Percentiles rank a stretch among this genome's conserved stretches.
Conservation (phyloP, 2,888 invertebrate species). For the Parochlus steinenii region DNA sequence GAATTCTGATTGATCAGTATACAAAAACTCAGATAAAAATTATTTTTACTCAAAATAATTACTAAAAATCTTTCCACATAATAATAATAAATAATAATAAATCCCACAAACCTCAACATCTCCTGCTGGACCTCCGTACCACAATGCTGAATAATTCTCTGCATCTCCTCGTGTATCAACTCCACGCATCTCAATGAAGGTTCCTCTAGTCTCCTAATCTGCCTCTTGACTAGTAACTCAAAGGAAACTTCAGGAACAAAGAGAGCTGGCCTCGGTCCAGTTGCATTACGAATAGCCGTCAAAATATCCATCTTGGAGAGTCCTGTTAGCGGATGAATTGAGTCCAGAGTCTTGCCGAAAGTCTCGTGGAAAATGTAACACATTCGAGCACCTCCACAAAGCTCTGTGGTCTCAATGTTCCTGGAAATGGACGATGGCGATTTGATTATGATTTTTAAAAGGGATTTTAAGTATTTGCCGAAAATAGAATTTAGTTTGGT, state of each 20-base stretch:
- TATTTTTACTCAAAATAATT: no score
- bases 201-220: slow-evolving; percentile 90
- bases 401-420: slow-evolving; percentile 94
- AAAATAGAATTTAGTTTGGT: no score
- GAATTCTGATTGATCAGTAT: no score
- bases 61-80: no score
- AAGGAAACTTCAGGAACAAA: slow-evolving; percentile 95
- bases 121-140: slow-evolving; percentile 96
- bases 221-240: slow-evolving; percentile 87
- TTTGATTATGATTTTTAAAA: no score
- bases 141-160: slow-evolving; percentile 96
- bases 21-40: no score
- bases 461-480: no score
- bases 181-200: slow-evolving; percentile 95
- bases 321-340: slow-evolving; percentile 84
- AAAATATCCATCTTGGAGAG: slow-evolving; percentile 90
- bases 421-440: no score
- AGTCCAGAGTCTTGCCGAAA: slow-evolving; percentile 85
- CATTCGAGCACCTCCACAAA: slow-evolving; percentile 98
- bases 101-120: slow-evolving; percentile 52
- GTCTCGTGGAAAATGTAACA: slow-evolving; percentile 99
- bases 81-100: no score
- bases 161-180: slow-evolving; percentile 98
- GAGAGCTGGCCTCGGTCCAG: slow-evolving; percentile 78
- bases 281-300: slow-evolving; percentile 97